Evolutionary conservation across 2,797 vertebrate genomes (phyloP), one percentile per base, ranked within the genome.

Genomic region (Diplodus puntazzo): DNA sequence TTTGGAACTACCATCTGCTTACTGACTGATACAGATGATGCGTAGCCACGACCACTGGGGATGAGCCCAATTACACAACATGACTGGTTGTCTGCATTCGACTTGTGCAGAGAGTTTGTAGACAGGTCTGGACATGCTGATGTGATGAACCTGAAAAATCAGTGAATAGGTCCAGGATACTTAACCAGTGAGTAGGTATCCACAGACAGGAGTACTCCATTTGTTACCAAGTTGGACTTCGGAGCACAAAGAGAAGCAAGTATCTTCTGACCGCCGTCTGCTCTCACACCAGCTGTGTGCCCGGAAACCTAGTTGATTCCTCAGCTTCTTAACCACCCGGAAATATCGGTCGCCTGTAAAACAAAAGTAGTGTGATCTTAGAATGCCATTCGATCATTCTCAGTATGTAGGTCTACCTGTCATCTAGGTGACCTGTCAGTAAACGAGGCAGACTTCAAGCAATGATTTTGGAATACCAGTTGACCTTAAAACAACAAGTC

Each of bases 401-500:
- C n/a, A 18, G 59, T 71, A 67, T 42, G 73, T 75, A 13, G 1
- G 45, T 72, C 63, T 59, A 74, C 62, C 53, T 69, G 68, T 78
- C 67, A 48, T 75, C 72, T 57, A 42, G 72, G 69, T 82, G 80
- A 75, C 39, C 79, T 65, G 27, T 72, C 11, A 42, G 34, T 73
- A 64, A 58, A 80, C 4, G 9, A 81, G 52, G 55, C 57, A 73
- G 61, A 64, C 48, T 65, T 77, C 30, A 75, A 78, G 80, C 75
- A 88, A 86, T 82, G 80, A 79, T 77, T 83, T 83, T 81, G 77
- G 81, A 77, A 81, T 85, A 85, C 86, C 83, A 77, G 74, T 80
- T 80, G 80, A 89, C 84, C 80, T 88, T 84, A 82, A 87, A 72
- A 72, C 83, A 89, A 83, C 81, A 71, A 82, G 83, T 81, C 78